phyloP scores from a whole-genome alignment of 2,888 invertebrate genomes.

The Spatulosminthurus flaviceps region DNA sequence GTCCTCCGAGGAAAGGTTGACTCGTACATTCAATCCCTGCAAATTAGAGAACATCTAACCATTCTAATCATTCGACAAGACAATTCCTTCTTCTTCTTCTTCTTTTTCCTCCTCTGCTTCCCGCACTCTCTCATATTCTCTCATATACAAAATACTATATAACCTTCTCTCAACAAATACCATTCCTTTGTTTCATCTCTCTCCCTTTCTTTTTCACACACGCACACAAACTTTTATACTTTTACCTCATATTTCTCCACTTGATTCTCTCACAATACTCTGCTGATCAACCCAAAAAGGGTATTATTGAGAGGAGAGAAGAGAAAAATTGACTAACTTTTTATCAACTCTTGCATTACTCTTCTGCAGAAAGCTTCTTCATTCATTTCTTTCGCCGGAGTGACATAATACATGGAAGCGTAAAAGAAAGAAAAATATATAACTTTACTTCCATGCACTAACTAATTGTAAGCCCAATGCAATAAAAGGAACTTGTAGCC shows the following conservation, averaged over 20 bases:
- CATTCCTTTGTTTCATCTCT: background rate
- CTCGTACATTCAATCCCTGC: constrained; percentile 63
- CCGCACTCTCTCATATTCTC: no score
- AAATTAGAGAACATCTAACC: constrained; percentile 64
- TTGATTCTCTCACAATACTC: background rate
- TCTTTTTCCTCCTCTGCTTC: no score
- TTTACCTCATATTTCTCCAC: background rate
- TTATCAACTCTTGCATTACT: no score
- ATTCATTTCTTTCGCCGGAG: no score
- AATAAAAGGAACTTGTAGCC: no score
- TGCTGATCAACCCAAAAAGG: background rate
- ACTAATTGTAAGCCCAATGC: no score
- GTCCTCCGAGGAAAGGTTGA: constrained; percentile 62
- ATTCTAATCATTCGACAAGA: constrained; percentile 64
- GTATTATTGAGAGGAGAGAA: background rate
- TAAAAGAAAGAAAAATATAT: no score
- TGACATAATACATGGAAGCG: no score
- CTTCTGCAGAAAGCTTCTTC: no score
- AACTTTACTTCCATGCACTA: no score
- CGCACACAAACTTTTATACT: constrained; percentile 17
- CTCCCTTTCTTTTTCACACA: no score
- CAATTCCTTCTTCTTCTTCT: constrained; percentile 51
- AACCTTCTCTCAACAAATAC: background rate
- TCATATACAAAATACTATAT: background rate
- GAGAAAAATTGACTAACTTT: background rate